phyloP scores from a whole-genome alignment of 2,113 vertebrate species.

The Seriola quinqueradiata region DNA sequence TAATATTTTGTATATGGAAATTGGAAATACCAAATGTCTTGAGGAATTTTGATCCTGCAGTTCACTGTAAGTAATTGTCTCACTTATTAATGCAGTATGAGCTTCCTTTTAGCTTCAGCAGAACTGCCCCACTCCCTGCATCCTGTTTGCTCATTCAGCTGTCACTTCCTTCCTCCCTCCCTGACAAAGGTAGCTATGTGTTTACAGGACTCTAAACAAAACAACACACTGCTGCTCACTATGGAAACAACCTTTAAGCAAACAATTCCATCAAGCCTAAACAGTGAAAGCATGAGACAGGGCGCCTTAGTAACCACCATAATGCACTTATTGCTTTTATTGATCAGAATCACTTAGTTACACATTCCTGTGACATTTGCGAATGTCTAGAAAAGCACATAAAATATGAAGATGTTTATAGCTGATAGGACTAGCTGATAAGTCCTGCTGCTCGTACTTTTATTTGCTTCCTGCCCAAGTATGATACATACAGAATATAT shows the following conservation, averaged over 20 bases:
- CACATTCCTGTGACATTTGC: neutral
- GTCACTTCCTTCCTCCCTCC: constrained; percentile 72
- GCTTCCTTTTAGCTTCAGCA: constrained; percentile 62
- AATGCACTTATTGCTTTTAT: constrained; percentile 5
- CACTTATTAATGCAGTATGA: constrained; percentile 65
- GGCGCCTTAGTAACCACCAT: neutral
- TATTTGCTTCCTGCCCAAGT: constrained; percentile 13
- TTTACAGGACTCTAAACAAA: constrained; percentile 56
- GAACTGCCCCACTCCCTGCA: constrained; percentile 61
- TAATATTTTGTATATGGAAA: constrained; percentile 17
- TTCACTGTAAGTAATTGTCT: constrained; percentile 39
- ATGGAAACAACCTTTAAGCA: constrained; percentile 23
- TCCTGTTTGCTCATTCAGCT: constrained; percentile 80
- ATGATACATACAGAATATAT: neutral
- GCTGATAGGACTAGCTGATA: neutral
- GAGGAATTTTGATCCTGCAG: constrained; percentile 10
- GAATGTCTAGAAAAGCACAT: constrained; percentile 8
- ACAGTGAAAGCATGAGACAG: neutral
- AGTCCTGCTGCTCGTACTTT: neutral
- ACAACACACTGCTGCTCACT: constrained; percentile 49
- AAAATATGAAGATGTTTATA: constrained; percentile 45
- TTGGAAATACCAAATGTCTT: constrained; percentile 36
- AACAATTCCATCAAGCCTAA: neutral
- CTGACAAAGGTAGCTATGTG: constrained; percentile 64
- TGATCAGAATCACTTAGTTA: constrained; percentile 2